phyloP scores from a whole-genome alignment of 2,797 vertebrate species.

The Chiroxiphia lanceolata region DNA sequence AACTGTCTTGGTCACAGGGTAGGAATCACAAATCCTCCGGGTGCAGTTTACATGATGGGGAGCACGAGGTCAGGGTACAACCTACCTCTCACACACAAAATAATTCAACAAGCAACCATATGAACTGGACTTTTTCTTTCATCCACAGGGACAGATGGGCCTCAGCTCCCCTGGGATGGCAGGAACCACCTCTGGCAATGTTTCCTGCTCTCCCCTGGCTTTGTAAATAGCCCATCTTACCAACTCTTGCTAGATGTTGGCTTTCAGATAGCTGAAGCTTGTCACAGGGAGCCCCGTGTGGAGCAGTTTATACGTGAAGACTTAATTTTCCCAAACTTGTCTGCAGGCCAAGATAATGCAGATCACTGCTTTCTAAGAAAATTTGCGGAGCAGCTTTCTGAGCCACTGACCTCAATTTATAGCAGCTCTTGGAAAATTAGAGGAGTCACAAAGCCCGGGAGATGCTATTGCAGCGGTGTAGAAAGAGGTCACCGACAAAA shows the following conservation, averaged over 20 bases:
- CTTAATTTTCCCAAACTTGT: neutral
- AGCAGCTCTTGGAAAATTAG: neutral
- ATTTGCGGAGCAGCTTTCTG: neutral
- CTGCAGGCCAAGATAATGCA: neutral
- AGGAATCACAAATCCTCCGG: neutral
- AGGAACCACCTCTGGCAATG: neutral
- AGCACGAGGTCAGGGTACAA: neutral
- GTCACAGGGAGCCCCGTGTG: accelerated
- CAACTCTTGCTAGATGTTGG: neutral
- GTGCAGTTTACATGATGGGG: neutral
- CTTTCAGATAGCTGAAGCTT: neutral
- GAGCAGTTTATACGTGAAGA: neutral
- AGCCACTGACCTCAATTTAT: neutral
- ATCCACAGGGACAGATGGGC: neutral
- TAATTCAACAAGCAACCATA: neutral
- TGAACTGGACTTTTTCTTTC: neutral
- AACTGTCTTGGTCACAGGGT: neutral
- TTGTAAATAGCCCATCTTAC: neutral
- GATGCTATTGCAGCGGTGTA: neutral
- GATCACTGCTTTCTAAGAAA: neutral
- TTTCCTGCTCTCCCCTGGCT: neutral
- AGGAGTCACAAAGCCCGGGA: neutral
- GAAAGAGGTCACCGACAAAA: neutral
- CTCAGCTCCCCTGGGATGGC: neutral
- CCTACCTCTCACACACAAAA: neutral